Percentiles rank a stretch among this genome's conserved stretches.
phyloP scores from a whole-genome alignment of 2,113 vertebrate species.

The Pluvianellus socialis region DNA sequence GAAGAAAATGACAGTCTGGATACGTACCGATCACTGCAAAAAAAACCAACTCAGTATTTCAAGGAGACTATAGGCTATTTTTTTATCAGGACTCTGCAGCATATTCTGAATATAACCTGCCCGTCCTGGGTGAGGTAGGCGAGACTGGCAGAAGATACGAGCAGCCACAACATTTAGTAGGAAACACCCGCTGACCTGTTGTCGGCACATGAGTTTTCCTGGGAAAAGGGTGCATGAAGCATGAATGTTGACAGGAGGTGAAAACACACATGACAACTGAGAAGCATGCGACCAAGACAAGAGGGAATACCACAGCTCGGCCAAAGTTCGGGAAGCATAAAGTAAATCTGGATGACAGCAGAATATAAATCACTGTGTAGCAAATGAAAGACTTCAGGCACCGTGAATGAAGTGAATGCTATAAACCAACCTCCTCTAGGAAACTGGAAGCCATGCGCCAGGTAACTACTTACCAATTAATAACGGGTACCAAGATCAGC shows the following conservation, averaged over 20 bases:
- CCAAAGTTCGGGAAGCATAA: neutral
- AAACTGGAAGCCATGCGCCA: neutral
- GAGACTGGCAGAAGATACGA: neutral
- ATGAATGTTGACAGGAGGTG: neutral
- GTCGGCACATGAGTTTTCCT: neutral
- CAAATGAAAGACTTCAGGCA: neutral
- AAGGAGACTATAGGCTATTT: neutral
- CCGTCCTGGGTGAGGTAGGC: neutral
- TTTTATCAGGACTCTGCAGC: neutral
- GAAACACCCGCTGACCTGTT: slow-evolving; percentile 24
- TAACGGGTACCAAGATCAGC: neutral
- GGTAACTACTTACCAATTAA: neutral
- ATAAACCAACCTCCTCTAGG: neutral
- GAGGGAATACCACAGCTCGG: neutral
- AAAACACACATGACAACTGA: slow-evolving; percentile 12
- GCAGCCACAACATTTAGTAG: neutral
- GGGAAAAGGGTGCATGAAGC: neutral
- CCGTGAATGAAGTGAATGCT: neutral
- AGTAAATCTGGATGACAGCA: neutral
- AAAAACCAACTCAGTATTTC: neutral
- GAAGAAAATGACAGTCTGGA: neutral
- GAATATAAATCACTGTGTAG: neutral
- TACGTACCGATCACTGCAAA: neutral
- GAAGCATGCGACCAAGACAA: neutral
- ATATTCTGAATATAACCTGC: neutral